Percentiles rank a stretch among this genome's conserved stretches.
phyloP scores from a whole-genome alignment of 2,113 vertebrate genomes.

The Elachura formosa region DNA sequence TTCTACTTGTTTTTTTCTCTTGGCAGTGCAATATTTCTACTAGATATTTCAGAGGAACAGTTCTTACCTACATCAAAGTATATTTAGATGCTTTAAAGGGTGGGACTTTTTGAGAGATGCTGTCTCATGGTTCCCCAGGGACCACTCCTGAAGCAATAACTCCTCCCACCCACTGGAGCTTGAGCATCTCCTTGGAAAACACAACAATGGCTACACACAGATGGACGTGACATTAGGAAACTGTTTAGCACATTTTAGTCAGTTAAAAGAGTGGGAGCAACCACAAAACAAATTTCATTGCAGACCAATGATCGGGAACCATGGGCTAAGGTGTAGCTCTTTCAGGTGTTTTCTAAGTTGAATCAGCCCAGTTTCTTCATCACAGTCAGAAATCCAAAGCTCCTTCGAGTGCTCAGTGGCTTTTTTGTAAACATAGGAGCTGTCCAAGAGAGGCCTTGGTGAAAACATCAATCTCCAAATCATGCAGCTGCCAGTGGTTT shows the following conservation, averaged over 20 bases:
- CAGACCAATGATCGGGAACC: not conserved
- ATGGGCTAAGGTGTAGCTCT: not conserved
- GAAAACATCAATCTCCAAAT: conserved; percentile 45
- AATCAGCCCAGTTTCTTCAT: not conserved
- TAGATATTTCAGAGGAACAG: not conserved
- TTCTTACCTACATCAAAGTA: not conserved
- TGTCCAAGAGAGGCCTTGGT: conserved; percentile 75
- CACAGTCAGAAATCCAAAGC: not conserved
- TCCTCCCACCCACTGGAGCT: not conserved
- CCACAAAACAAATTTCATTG: not conserved
- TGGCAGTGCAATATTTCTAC: not conserved
- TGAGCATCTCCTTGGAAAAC: not conserved
- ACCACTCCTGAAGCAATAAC: not conserved
- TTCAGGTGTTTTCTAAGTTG: not conserved
- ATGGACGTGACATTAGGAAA: not conserved
- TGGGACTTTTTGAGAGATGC: not conserved
- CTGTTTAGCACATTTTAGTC: not conserved
- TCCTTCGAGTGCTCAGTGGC: not conserved
- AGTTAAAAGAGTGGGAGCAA: not conserved
- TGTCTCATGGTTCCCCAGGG: not conserved
- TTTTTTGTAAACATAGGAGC: conserved; percentile 57
- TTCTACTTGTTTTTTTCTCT: not conserved
- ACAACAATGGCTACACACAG: not conserved
- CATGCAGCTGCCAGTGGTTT: conserved; percentile 78
- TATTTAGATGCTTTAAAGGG: not conserved